A percentile compares a stretch with the other conserved stretches of the same genome.
These are phyloP conservation scores for Pangasius djambal DNA, from an alignment of 2,797 vertebrate genomes.

Conservation along the genomic window DNA sequence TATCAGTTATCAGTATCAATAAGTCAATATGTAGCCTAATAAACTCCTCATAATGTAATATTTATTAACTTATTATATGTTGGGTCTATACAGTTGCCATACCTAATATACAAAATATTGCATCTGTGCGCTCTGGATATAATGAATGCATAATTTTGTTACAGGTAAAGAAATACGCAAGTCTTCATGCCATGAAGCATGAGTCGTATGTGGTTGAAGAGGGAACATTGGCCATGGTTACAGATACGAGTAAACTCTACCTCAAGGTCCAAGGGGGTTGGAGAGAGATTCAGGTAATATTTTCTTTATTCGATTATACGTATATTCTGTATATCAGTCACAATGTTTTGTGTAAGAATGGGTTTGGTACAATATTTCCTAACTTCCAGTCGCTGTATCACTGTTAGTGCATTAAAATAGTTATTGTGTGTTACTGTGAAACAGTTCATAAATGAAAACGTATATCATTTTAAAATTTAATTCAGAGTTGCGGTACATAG, in stretches of 20 bases:
- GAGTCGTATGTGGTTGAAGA: slow-evolving; percentile 78
- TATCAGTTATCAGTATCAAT: too few species aligned
- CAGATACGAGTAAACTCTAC: slow-evolving; percentile 82
- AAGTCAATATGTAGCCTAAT: too few species aligned
- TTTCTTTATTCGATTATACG: not conserved
- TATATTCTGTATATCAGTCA: not conserved
- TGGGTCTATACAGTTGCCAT: not conserved
- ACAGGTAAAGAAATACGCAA: slow-evolving; percentile 81
- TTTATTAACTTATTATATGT: not conserved
- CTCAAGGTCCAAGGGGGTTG: slow-evolving; percentile 89
- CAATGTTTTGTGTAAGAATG: not conserved
- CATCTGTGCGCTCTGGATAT: not conserved
- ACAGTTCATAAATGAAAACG: not conserved
- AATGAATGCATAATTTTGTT: slow-evolving; percentile 19
- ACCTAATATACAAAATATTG: not conserved
- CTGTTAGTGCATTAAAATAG: not conserved
- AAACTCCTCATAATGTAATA: too few species aligned
- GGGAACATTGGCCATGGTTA: slow-evolving; percentile 83
- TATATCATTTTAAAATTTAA: not conserved
- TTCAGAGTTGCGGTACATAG: too few species aligned
- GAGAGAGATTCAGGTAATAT: slow-evolving; percentile 90
- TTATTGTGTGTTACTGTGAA: not conserved
- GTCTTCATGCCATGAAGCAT: slow-evolving; percentile 83
- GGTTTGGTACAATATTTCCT: not conserved
- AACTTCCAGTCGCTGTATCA: too few species aligned